Evolutionary conservation across 1,140 invertebrate species (phyloP).

Genomic region (Cryptotermes secundus): DNA sequence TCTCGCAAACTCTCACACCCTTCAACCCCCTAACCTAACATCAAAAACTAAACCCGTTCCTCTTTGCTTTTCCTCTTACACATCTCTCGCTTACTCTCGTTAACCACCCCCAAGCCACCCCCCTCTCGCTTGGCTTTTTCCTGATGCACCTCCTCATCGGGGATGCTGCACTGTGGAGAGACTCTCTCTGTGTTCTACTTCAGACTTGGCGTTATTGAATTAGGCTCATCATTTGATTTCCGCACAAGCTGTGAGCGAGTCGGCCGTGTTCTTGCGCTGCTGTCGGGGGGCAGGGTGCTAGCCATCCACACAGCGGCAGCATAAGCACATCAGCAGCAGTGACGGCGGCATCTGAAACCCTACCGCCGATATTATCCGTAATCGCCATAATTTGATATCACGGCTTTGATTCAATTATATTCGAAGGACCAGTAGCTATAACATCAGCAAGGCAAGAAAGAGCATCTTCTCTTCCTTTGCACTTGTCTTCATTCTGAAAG

Average conservation of each 20-base stretch:
- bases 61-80: neutral
- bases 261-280: constrained; percentile 44
- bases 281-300: neutral
- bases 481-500: neutral
- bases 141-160: neutral
- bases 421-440: constrained; percentile 25
- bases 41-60: neutral
- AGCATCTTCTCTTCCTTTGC: neutral
- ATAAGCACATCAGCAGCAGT: constrained; percentile 32
- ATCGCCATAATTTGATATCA: constrained; percentile 62
- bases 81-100: neutral
- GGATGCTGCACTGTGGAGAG: neutral
- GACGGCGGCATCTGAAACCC: constrained; percentile 42
- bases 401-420: constrained; percentile 52
- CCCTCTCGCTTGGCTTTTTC: neutral
- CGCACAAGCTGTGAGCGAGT: constrained; percentile 56
- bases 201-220: constrained; percentile 60
- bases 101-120: constrained; percentile 25
- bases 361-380: constrained; percentile 44
- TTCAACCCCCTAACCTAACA: neutral
- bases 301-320: constrained; percentile 2
- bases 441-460: neutral
- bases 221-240: constrained; percentile 75
- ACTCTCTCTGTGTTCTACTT: constrained; percentile 1
- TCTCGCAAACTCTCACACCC: neutral